A percentile compares a stretch with the other conserved stretches of the same genome.
phyloP scores from a whole-genome alignment of 2,888 invertebrate species.

The Ectemnius lituratus region DNA sequence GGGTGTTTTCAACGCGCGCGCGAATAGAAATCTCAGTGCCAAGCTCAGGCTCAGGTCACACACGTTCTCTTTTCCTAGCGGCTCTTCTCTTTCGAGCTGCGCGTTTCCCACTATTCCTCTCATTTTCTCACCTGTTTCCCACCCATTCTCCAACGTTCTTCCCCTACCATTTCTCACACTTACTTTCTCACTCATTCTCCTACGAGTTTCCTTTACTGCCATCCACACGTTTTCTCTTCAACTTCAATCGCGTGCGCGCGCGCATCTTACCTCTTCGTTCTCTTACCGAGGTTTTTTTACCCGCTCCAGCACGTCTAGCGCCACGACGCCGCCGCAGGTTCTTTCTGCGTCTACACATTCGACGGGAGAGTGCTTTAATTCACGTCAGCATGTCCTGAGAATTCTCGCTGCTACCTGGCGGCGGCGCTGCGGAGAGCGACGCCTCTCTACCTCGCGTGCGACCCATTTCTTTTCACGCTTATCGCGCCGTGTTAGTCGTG shows the following conservation, averaged over 20 bases:
- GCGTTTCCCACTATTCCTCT: background rate
- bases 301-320: background rate
- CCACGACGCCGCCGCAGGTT: conserved; percentile 17
- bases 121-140: background rate
- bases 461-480: too few species aligned
- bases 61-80: background rate
- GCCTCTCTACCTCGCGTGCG: too few species aligned
- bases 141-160: background rate
- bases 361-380: too few species aligned
- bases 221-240: conserved; percentile 6
- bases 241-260: background rate
- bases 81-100: background rate
- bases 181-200: background rate
- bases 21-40: conserved; percentile 48
- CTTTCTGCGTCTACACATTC: too few species aligned
- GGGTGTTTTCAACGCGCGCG: conserved; percentile 30
- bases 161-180: background rate
- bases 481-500: too few species aligned
- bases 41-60: background rate
- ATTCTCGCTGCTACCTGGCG: too few species aligned
- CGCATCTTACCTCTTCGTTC: background rate
- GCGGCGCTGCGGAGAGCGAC: too few species aligned
- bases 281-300: background rate
- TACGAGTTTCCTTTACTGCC: too few species aligned
- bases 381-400: too few species aligned